Percentiles rank a stretch among this genome's conserved stretches.
Conservation (phyloP, 2,113 vertebrate species). For the Urocitellus parryii region DNA sequence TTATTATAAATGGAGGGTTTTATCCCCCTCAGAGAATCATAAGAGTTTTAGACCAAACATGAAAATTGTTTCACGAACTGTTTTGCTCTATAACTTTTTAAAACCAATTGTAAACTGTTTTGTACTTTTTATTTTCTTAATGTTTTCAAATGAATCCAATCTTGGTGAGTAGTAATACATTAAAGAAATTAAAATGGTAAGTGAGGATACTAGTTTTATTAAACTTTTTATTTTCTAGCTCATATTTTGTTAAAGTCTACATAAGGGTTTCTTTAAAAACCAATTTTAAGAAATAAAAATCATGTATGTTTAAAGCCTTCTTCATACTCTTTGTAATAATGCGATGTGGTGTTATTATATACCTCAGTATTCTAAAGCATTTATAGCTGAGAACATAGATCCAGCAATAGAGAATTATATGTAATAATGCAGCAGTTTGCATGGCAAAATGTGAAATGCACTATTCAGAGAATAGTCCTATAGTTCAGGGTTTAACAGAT, state of each 20-base stretch:
- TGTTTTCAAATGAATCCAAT: background rate
- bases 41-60: background rate
- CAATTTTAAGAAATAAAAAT: slow-evolving; percentile 48
- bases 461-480: background rate
- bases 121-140: background rate
- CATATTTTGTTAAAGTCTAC: slow-evolving; percentile 2
- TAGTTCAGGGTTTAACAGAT: slow-evolving; percentile 60
- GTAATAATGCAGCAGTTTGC: slow-evolving; percentile 25
- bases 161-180: background rate
- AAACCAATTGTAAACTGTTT: background rate
- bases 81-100: slow-evolving; percentile 26
- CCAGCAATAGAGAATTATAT: background rate
- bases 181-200: slow-evolving; percentile 27
- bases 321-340: background rate
- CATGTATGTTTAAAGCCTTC: slow-evolving; percentile 22
- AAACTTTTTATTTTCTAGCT: slow-evolving; percentile 35
- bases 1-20: background rate
- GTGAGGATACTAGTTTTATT: slow-evolving; percentile 13
- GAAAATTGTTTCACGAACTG: background rate
- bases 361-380: background rate
- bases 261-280: slow-evolving; percentile 33
- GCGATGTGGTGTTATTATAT: background rate
- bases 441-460: background rate
- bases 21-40: slow-evolving; percentile 43
- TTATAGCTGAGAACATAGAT: slow-evolving; percentile 1